A percentile compares a stretch with the other conserved stretches of the same genome.
Conservation (phyloP, 2,113 vertebrate species). For the Meriones unguiculatus region DNA sequence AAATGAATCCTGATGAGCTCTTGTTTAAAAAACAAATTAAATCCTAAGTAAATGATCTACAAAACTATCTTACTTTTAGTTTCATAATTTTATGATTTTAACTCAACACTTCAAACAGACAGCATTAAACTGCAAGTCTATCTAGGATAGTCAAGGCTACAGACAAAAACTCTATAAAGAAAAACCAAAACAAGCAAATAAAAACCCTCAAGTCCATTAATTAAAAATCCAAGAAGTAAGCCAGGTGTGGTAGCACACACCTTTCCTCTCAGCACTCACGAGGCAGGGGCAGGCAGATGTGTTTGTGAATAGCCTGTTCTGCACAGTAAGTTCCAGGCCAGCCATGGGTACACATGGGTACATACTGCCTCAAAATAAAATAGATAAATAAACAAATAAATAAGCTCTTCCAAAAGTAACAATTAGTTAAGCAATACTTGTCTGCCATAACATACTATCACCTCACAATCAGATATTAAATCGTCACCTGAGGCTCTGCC, state of each 20-base stretch:
- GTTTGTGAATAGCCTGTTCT: background rate
- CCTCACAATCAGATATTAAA: constrained; percentile 34
- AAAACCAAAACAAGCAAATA: too few species aligned
- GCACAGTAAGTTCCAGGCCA: background rate
- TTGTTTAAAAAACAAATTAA: background rate
- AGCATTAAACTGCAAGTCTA: background rate
- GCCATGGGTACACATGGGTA: background rate
- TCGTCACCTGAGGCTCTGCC: constrained; percentile 91
- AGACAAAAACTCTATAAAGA: too few species aligned
- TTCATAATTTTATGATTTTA: background rate
- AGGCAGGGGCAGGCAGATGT: background rate
- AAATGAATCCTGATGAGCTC: background rate
- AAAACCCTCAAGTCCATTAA: background rate
- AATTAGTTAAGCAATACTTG: background rate
- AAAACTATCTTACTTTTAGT: constrained; percentile 18
- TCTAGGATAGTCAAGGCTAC: too few species aligned
- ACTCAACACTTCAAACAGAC: constrained; percentile 5
- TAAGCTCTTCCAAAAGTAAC: background rate
- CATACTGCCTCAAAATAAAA: background rate
- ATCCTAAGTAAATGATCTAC: background rate
- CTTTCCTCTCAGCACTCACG: background rate
- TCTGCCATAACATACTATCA: constrained; percentile 13
- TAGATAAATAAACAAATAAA: background rate
- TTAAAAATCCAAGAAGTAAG: background rate
- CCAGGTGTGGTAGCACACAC: background rate